Evolutionary conservation across 2,113 vertebrate species (phyloP).

Genomic region (human (Homo sapiens)): DNA sequence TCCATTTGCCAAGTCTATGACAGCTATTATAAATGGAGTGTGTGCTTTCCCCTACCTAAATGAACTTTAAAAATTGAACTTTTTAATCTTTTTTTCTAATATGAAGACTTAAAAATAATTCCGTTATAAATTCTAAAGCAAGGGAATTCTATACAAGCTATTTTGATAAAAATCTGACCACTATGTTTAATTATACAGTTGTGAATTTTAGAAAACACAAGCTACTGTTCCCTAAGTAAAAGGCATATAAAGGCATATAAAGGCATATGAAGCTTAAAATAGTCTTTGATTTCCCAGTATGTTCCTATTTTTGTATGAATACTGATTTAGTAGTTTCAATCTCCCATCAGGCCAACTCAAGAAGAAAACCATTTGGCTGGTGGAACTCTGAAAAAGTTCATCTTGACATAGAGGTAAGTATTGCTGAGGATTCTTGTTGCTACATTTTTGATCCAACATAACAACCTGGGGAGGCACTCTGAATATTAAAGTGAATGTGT

Average conservation of each 20-base stretch:
- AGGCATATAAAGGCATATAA: slow-evolving; percentile 17
- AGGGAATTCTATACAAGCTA: not conserved
- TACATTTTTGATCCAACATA: not conserved
- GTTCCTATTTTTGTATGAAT: not conserved
- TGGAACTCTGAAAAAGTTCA: not conserved
- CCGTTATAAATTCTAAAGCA: slow-evolving; percentile 24
- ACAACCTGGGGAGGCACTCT: not conserved
- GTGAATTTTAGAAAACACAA: slow-evolving; percentile 10
- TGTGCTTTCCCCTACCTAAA: not conserved
- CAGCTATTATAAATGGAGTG: not conserved
- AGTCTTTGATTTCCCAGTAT: not conserved
- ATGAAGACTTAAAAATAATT: not conserved
- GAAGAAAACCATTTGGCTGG: not conserved
- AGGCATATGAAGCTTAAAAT: not conserved
- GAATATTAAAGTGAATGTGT: slow-evolving; percentile 23
- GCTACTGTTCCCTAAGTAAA: not conserved
- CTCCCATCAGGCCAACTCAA: not conserved
- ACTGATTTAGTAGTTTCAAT: not conserved
- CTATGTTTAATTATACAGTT: not conserved
- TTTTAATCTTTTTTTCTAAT: slow-evolving; percentile 10
- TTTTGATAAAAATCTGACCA: slow-evolving; percentile 36
- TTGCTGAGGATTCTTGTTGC: not conserved
- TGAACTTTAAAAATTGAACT: not conserved
- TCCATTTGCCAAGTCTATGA: not conserved
- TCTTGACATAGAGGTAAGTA: not conserved